A percentile compares a stretch with the other conserved stretches of the same genome.
Conservation (phyloP, 2,113 vertebrate genomes). For the Bothrops jararaca region DNA sequence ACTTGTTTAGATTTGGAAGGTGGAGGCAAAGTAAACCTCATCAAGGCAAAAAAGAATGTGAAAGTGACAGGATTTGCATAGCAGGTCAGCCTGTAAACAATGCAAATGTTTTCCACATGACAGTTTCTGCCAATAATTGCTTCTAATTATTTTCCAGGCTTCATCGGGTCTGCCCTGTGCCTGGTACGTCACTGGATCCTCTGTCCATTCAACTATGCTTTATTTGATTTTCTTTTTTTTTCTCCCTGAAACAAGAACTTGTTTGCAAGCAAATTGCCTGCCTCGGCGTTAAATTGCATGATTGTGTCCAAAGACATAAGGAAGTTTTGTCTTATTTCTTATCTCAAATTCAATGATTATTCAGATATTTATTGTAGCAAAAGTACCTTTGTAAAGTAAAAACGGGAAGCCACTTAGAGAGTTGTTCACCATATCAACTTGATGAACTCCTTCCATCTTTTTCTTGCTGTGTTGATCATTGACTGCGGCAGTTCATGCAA, state of each 20-base stretch:
- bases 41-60: conserved; percentile 48
- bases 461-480: neutral
- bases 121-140: conserved; percentile 57
- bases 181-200: conserved; percentile 19
- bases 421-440: neutral
- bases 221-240: neutral
- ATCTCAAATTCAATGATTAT: conserved; percentile 33
- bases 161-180: conserved; percentile 34
- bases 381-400: conserved; percentile 26
- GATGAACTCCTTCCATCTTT: neutral
- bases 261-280: conserved; percentile 27
- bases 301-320: conserved; percentile 49
- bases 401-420: neutral
- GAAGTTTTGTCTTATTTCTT: conserved; percentile 38
- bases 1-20: conserved; percentile 31
- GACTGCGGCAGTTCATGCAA: neutral
- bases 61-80: conserved; percentile 39
- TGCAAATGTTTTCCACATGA: conserved; percentile 50
- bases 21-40: neutral
- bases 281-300: neutral
- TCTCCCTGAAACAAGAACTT: neutral
- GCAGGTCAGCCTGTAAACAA: conserved; percentile 59
- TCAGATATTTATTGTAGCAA: conserved; percentile 40
- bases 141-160: conserved; percentile 53
- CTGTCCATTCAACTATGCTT: conserved; percentile 14